These are phyloP conservation scores for Platysteira castanea DNA, from an alignment of 2,113 vertebrate genomes.

Conservation along the genomic window DNA sequence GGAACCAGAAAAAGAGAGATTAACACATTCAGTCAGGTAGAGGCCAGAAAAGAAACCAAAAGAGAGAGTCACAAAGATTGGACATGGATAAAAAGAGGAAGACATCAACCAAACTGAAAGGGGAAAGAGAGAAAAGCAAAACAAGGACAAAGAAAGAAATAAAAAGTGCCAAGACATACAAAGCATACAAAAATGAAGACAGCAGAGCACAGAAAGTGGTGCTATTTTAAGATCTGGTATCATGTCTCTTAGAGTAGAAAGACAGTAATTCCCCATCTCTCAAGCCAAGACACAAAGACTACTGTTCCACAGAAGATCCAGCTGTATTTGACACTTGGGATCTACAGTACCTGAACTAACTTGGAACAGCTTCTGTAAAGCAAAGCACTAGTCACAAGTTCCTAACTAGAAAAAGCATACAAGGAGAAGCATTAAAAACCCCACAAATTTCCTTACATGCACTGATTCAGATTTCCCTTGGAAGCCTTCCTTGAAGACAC, in stretches of 20 bases:
- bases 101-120: background rate
- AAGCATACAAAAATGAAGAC: background rate
- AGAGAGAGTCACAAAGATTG: background rate
- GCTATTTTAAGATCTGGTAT: background rate
- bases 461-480: background rate
- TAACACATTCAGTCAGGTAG: background rate
- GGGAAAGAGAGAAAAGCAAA: background rate
- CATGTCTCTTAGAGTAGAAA: background rate
- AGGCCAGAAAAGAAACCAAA: background rate
- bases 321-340: background rate
- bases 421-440: fast-evolving
- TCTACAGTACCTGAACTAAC: background rate
- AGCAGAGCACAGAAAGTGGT: background rate
- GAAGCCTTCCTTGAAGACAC: background rate
- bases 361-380: background rate
- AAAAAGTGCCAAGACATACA: background rate
- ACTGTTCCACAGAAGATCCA: background rate
- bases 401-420: background rate
- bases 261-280: background rate
- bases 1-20: background rate
- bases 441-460: background rate
- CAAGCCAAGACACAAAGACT: background rate
- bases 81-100: background rate
- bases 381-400: background rate
- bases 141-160: background rate